Base-by-base conservation (phyloP, 2,888 invertebrate species). In the Aethes cnicana region DNA sequence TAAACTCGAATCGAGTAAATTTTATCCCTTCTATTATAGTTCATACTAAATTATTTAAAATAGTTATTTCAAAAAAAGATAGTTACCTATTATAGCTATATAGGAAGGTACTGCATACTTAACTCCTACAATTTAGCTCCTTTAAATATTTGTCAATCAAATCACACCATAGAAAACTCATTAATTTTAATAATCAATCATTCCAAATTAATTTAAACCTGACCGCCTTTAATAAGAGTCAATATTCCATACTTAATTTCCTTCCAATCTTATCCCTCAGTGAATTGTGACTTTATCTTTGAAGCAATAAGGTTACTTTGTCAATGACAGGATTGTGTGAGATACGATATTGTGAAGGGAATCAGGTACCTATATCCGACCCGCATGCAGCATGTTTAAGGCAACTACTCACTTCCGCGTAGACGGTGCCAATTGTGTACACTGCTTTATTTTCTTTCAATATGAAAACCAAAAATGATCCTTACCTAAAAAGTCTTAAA, bases 381-480 rank as follows among this genome's bases (percentile, higher is more conserved):
- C 82, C 83, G 82, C 81, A 83, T 80, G 53, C 58, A 66, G 60
- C 63, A 59, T 64, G 17, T 42, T 65, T 59, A 61, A 57, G 60
- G 65, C 72, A 84, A 84, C 66, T 82, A 80, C 69, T 48, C 60
- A 69, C 68, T 78, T 84, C 84, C 83, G 55, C 55, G 63, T 75
- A 73, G 80, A 77, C 79, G 66, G 59, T 64, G 67, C 56, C 80
- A 79, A 79, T 80, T 77, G 79, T 69, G 59, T 66, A 70, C 64
- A 60, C 59, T 66, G 66, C 63, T 76, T 76, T 71, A 74, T 57
- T 62, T 55, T 56, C 48, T 57, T 57, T 56, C 41, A 47, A 63
- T 69, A 66, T 64, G 62, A 54, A 8, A 20, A 39, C 16, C 39
- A 25, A 26, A 26, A 41, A 26, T n/a, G 9, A 41, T 26, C 39